Conservation (phyloP, 2,888 invertebrate species). For the Pandemis cinnamomeana region DNA sequence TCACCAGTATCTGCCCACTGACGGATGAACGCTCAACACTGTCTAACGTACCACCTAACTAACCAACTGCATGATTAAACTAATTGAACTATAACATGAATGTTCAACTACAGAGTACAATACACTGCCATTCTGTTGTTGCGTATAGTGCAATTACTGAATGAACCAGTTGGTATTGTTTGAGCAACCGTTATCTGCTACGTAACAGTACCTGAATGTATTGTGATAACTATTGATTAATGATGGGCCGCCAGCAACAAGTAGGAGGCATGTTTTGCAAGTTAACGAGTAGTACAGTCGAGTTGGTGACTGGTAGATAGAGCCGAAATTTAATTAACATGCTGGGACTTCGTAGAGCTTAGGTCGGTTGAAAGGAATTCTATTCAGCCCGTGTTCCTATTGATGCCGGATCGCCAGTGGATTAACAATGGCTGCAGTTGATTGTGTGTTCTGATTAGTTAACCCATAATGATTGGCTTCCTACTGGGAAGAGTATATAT, state of each 20-base stretch:
- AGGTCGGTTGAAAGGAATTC: slow-evolving; percentile 29
- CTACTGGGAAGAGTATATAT: background rate
- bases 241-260: slow-evolving; percentile 28
- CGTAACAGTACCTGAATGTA: slow-evolving; percentile 25
- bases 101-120: slow-evolving; percentile 53
- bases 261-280: slow-evolving; percentile 10
- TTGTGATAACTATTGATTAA: slow-evolving; percentile 26
- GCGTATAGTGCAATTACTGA: slow-evolving; percentile 39
- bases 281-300: slow-evolving; percentile 7
- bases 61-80: slow-evolving; percentile 60
- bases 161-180: slow-evolving; percentile 42
- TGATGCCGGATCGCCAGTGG: slow-evolving; percentile 20
- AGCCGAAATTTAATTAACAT: slow-evolving; percentile 32
- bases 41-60: slow-evolving; percentile 44
- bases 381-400: slow-evolving; percentile 26
- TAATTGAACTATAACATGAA: slow-evolving; percentile 62
- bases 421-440: slow-evolving; percentile 32
- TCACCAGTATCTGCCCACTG: slow-evolving; percentile 52
- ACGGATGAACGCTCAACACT: slow-evolving; percentile 54
- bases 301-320: background rate
- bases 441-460: slow-evolving; percentile 28
- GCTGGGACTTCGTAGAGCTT: slow-evolving; percentile 17
- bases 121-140: slow-evolving; percentile 32
- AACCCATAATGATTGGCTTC: slow-evolving; percentile 3
- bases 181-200: slow-evolving; percentile 35